phyloP scores from a whole-genome alignment of 2,797 vertebrate genomes.

The Macrochelys suwanniensis region DNA sequence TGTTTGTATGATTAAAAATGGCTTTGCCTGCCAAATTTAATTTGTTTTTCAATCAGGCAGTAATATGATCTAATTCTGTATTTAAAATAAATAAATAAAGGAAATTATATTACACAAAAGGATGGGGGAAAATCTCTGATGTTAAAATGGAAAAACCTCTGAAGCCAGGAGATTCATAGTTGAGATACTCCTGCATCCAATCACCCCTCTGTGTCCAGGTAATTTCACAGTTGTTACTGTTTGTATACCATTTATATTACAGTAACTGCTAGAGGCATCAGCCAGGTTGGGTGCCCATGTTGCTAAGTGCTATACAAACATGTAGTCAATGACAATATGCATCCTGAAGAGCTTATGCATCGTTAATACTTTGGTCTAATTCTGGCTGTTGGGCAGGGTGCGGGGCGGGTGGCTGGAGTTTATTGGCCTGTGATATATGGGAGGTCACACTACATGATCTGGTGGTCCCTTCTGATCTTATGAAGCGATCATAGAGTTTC shows the following conservation, averaged over 20 bases:
- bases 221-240: conserved; percentile 11
- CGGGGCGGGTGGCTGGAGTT: not conserved
- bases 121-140: not conserved
- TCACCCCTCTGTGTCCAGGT: conserved; percentile 23
- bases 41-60: conserved; percentile 48
- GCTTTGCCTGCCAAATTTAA: conserved; percentile 55
- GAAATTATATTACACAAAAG: conserved; percentile 57
- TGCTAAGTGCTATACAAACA: not conserved
- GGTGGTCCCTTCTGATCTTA: not conserved
- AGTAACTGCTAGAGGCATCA: conserved; percentile 33
- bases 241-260: conserved; percentile 42
- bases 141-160: conserved; percentile 30
- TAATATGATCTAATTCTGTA: conserved; percentile 67
- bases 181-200: conserved; percentile 10
- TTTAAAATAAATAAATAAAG: conserved; percentile 62
- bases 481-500: not conserved
- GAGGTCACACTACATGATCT: not conserved
- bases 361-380: not conserved
- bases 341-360: not conserved
- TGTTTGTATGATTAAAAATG: conserved; percentile 63
- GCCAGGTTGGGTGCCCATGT: not conserved
- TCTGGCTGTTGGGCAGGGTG: not conserved
- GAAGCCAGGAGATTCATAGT: conserved; percentile 43
- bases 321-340: conserved; percentile 19
- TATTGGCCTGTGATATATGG: not conserved